These are phyloP conservation scores for Chloroceryle aenea DNA, from an alignment of 2,113 vertebrate species.

Conservation along the genomic window DNA sequence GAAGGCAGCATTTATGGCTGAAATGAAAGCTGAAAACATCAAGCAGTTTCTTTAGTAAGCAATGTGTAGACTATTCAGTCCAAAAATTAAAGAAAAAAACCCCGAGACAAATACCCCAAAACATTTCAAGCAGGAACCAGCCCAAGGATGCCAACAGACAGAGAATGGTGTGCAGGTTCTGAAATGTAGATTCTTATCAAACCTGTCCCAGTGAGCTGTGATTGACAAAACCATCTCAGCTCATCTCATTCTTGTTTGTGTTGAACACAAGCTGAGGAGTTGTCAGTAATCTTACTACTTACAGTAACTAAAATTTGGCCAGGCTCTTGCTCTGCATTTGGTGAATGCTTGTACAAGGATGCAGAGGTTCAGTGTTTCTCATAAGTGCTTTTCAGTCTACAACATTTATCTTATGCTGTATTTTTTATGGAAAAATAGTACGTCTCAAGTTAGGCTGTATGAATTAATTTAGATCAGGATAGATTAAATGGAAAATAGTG, in stretches of 20 bases:
- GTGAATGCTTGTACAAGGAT: neutral
- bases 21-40: constrained; percentile 90
- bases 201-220: neutral
- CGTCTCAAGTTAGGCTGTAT: neutral
- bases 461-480: neutral
- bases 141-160: neutral
- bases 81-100: neutral
- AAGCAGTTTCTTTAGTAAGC: constrained; percentile 87
- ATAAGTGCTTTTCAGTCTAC: neutral
- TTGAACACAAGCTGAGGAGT: neutral
- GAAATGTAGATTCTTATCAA: neutral
- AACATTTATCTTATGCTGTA: neutral
- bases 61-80: neutral
- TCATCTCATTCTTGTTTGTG: neutral
- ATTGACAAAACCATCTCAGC: neutral
- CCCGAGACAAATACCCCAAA: too few relatives aligned
- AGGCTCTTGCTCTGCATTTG: neutral
- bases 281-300: neutral
- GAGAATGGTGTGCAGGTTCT: neutral
- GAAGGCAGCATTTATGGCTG: constrained; percentile 83
- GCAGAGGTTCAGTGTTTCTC: neutral
- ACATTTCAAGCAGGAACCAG: neutral
- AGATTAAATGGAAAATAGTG: neutral
- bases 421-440: neutral
- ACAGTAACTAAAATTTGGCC: neutral